These are phyloP conservation scores for Aldrovandia affinis DNA, from an alignment of 2,797 vertebrate species.

Conservation along the genomic window DNA sequence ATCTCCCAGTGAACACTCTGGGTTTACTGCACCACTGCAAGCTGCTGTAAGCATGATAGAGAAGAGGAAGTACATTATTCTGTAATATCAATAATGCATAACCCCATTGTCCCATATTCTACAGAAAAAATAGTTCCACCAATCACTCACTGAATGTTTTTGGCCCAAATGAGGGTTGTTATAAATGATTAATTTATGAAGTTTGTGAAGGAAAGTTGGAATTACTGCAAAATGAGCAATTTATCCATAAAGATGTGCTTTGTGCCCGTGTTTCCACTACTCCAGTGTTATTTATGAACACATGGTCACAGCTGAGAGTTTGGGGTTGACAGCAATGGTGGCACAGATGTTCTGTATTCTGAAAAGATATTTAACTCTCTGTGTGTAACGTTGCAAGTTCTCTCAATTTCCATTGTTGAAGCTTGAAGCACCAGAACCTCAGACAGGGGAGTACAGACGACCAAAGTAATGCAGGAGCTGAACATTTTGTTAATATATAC, in stretches of 20 bases:
- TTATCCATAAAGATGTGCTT: neutral
- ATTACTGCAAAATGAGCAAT: neutral
- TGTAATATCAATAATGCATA: slow-evolving; percentile 9
- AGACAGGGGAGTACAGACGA: neutral
- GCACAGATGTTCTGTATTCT: neutral
- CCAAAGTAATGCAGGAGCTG: neutral
- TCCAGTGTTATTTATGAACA: neutral
- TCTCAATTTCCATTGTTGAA: neutral
- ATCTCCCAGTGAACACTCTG: neutral
- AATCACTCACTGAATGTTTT: neutral
- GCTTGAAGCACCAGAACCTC: neutral
- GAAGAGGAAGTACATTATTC: neutral
- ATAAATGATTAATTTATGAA: slow-evolving; percentile 5
- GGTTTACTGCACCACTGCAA: neutral
- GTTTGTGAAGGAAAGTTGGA: neutral
- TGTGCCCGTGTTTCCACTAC: neutral
- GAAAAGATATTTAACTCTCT: neutral
- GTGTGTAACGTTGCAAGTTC: neutral
- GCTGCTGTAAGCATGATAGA: neutral
- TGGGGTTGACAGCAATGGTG: neutral
- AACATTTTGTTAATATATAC: neutral
- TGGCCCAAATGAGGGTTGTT: neutral
- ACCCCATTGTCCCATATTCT: slow-evolving; percentile 6
- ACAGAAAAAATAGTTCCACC: neutral
- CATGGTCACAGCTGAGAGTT: neutral